phyloP scores from a whole-genome alignment of 2,113 vertebrate genomes.

The Diglossa brunneiventris region DNA sequence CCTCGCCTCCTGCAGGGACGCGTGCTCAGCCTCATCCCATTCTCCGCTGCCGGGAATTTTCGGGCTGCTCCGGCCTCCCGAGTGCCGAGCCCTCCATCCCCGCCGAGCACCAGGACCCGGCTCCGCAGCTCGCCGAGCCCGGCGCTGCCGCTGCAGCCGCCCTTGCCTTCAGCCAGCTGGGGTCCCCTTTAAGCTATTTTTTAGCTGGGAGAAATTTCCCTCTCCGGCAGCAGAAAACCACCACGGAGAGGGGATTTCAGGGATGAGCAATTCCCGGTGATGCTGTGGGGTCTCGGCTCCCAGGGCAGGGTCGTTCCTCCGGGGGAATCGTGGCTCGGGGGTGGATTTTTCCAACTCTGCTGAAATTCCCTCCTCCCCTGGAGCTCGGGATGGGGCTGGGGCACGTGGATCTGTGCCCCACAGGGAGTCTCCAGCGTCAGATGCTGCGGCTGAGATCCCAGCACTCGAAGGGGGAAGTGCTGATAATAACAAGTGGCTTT shows the following conservation, averaged over 20 bases:
- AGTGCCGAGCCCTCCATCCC: fast-evolving
- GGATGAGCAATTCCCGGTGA: fast-evolving
- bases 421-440: not conserved
- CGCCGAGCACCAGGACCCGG: fast-evolving
- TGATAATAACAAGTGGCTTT: fast-evolving
- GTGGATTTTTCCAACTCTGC: not conserved
- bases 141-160: not conserved
- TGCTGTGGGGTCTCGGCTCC: fast-evolving
- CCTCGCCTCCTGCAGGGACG: not conserved
- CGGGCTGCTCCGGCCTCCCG: fast-evolving
- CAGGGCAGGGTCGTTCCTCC: not conserved
- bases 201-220: not conserved
- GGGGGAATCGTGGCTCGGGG: fast-evolving
- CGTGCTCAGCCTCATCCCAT: fast-evolving
- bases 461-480: not conserved
- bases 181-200: not conserved
- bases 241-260: not conserved
- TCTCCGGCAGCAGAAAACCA: not conserved
- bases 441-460: not conserved
- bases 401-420: fast-evolving
- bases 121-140: not conserved
- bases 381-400: not conserved
- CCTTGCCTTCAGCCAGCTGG: not conserved
- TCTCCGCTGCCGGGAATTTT: not conserved
- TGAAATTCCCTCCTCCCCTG: not conserved